Evolutionary conservation across 2,113 vertebrate genomes (phyloP), one percentile per base, ranked within the genome.

Genomic region (Urocynchramus pylzowi): DNA sequence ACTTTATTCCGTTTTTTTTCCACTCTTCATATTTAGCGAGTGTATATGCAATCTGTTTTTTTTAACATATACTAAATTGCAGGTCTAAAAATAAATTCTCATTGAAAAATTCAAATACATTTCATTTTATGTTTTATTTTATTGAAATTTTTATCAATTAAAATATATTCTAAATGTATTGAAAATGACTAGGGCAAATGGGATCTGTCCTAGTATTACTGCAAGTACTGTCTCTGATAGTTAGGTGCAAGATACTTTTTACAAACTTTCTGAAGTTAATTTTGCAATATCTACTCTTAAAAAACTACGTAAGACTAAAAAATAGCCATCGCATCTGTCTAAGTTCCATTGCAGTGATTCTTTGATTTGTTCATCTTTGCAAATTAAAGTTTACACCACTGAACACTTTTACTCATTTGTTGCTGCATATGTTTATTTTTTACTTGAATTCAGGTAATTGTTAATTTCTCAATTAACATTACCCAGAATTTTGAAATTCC

Each of bases 401-500:
- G 19, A 80, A 53, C 10, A 42, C 7, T 60, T 20, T 73, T 45
- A 76, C 4, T 80, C 11, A 17, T 84, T 94, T 85, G 9, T 65
- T 79, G 44, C 53, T 61, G 54, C 11, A 30, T 7, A 18, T 81
- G 7, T 68, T 76, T 84, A 56, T 21, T 94, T 89, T 94, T 84
- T 75, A 60, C 14, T 75, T 31, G 30, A 53, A 76, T 93, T 94
- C 28, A 80, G 23, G 14, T 83, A 83, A 73, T 80, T 79, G n/a
- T 57, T 90, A 76, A 45, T 92, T 87, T 93, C 85, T 93, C n/a
- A 85, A 24, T 61, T 93, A 93, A 52, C 35, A 47, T 90, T 81
- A 78, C 22, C 4, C 28, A 45, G 69, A 59, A 59, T 82, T 90
- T 89, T 63, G 31, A 87, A 94, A 59, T 52, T 27, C 78, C 47